These are phyloP conservation scores for Hemitrygon akajei DNA, from an alignment of 2,797 vertebrate genomes.

Conservation along the genomic window DNA sequence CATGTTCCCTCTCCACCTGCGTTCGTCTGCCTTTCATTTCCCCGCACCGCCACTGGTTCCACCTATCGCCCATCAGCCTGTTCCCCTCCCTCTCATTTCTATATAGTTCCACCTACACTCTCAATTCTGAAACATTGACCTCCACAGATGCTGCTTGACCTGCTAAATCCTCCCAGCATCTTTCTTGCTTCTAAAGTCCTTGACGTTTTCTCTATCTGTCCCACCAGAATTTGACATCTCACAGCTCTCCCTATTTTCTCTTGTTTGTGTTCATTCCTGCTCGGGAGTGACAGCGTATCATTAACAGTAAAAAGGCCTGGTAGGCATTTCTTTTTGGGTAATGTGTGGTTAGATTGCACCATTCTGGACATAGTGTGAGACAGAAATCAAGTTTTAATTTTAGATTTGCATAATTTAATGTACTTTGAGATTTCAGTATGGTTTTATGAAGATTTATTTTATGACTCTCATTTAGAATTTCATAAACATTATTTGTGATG, in stretches of 20 bases:
- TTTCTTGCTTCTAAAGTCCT: too few species aligned
- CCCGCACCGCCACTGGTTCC: too few species aligned
- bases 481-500: neutral
- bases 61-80: too few species aligned
- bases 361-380: neutral
- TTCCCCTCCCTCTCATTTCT: neutral
- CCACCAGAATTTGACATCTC: neutral
- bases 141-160: too few species aligned
- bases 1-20: too few species aligned
- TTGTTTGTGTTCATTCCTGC: neutral
- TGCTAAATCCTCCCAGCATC: too few species aligned
- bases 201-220: too few species aligned
- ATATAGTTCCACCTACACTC: too few species aligned
- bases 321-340: neutral
- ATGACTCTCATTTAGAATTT: neutral
- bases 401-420: conserved; percentile 2
- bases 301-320: neutral
- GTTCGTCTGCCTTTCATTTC: too few species aligned
- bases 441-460: neutral
- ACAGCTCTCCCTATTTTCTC: neutral
- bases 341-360: neutral
- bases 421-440: neutral
- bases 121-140: too few species aligned
- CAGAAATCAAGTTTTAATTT: neutral
- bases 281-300: neutral